These are phyloP conservation scores for Drosophila mimetica DNA, from an alignment of 2,888 invertebrate species.

Conservation along the genomic window DNA sequence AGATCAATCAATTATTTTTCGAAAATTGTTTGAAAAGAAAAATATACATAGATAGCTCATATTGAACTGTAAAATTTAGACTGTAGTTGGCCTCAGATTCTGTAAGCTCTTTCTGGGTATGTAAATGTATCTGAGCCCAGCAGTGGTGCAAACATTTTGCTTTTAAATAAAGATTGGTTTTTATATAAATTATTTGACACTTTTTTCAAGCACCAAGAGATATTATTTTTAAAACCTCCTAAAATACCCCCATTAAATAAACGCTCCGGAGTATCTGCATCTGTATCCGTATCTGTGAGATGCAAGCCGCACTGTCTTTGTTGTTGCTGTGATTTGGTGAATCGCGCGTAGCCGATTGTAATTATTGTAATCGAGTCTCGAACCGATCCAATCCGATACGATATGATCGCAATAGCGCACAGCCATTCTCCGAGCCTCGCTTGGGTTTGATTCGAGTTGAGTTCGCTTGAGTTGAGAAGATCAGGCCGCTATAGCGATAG, in stretches of 20 bases:
- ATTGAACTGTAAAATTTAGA: too few relatives aligned
- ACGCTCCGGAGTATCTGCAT: constrained; percentile 15
- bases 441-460: neutral
- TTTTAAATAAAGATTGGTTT: too few relatives aligned
- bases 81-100: too few relatives aligned
- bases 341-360: constrained; percentile 83
- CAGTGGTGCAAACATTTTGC: too few relatives aligned
- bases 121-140: too few relatives aligned
- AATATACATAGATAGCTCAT: too few relatives aligned
- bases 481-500: constrained; percentile 23
- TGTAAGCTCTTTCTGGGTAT: too few relatives aligned
- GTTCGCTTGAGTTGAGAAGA: constrained; percentile 4
- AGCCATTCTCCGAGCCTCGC: neutral
- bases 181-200: too few relatives aligned
- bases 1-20: too few relatives aligned
- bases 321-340: constrained; percentile 69
- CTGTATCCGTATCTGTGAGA: constrained; percentile 39
- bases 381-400: constrained; percentile 79
- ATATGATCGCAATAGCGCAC: constrained; percentile 47
- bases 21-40: too few relatives aligned
- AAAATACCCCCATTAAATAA: neutral
- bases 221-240: too few relatives aligned
- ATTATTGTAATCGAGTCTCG: constrained; percentile 83
- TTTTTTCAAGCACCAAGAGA: too few relatives aligned
- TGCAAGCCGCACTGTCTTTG: constrained; percentile 20